phyloP scores from a whole-genome alignment of 2,113 vertebrate genomes.

The Antigone vipio region DNA sequence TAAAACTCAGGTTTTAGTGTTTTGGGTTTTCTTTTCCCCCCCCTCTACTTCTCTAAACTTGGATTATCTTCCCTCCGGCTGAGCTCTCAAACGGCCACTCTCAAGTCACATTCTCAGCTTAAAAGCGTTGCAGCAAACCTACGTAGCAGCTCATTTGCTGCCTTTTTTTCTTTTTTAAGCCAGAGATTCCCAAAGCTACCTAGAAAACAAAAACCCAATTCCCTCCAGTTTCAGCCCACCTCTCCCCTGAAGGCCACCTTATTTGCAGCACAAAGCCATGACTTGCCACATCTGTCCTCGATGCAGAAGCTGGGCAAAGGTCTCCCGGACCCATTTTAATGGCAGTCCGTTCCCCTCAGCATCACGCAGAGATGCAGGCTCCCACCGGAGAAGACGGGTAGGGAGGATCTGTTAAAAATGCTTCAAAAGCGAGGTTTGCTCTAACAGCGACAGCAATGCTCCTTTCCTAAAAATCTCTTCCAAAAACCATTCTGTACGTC shows the following conservation, averaged over 20 bases:
- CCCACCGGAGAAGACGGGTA: background rate
- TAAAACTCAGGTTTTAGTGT: background rate
- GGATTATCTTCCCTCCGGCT: background rate
- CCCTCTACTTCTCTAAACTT: background rate
- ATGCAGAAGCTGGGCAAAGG: background rate
- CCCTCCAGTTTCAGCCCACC: background rate
- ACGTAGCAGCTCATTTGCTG: background rate
- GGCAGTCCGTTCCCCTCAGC: background rate
- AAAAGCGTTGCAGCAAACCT: background rate
- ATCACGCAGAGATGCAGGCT: fast-evolving
- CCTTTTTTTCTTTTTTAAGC: background rate
- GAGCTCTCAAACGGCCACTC: background rate
- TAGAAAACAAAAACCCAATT: background rate
- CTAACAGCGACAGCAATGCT: background rate
- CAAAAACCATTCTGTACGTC: background rate
- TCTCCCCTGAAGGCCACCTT: background rate
- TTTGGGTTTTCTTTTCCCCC: too few species aligned
- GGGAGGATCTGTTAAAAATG: background rate
- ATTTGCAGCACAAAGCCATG: background rate
- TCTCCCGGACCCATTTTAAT: background rate
- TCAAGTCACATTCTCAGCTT: background rate
- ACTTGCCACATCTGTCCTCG: fast-evolving
- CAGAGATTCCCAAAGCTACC: background rate
- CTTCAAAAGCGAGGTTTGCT: background rate
- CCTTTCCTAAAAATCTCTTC: background rate